These are phyloP conservation scores for Trematomus bernacchii DNA, from an alignment of 2,797 vertebrate species.

Conservation along the genomic window DNA sequence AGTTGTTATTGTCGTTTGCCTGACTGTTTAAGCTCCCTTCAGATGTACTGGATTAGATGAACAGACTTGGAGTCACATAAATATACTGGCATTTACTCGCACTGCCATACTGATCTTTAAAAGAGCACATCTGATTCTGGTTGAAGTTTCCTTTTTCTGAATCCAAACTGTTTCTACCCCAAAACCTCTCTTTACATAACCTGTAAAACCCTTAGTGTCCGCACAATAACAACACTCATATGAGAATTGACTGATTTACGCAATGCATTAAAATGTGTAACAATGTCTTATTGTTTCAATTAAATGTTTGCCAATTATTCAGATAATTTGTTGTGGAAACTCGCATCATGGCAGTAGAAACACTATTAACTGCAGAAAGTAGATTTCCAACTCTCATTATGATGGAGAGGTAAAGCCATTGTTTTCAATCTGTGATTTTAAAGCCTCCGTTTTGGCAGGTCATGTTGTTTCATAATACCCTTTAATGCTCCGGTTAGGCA, in stretches of 20 bases:
- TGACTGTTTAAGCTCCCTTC: neutral
- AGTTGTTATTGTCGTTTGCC: neutral
- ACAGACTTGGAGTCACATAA: neutral
- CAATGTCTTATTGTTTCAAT: conserved; percentile 15
- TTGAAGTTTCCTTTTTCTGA: neutral
- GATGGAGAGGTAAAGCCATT: conserved; percentile 36
- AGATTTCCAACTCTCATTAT: conserved; percentile 31
- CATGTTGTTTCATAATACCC: conserved; percentile 47
- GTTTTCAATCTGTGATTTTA: conserved; percentile 43
- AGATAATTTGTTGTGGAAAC: conserved; percentile 14
- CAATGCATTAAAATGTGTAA: neutral
- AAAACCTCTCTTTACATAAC: neutral
- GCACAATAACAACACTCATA: neutral
- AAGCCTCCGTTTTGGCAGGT: conserved; percentile 59
- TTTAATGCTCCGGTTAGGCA: conserved; percentile 54
- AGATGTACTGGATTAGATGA: neutral
- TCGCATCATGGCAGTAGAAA: conserved; percentile 5
- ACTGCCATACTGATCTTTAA: neutral
- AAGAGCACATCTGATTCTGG: neutral
- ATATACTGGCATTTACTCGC: neutral
- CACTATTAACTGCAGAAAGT: conserved; percentile 20
- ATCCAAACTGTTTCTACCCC: neutral
- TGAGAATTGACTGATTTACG: neutral
- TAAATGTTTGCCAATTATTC: conserved; percentile 18
- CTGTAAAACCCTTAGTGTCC: neutral